Conservation (phyloP, 2,797 vertebrate genomes). For the Fistularia commersonii region DNA sequence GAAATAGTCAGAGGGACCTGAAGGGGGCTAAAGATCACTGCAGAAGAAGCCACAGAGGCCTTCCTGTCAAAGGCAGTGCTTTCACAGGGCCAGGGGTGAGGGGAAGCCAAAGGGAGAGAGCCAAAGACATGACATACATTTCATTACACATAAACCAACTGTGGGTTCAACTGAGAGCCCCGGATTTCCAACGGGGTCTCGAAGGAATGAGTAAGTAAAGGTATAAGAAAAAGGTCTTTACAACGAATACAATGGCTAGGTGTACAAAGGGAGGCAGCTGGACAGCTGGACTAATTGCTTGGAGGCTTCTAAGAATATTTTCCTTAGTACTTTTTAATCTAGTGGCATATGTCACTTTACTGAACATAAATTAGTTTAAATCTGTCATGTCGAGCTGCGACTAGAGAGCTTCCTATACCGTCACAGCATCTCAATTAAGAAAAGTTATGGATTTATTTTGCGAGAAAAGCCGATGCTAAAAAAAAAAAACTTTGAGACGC, state of each 20-base stretch:
- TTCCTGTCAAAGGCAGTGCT: constrained; percentile 70
- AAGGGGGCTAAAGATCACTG: constrained; percentile 72
- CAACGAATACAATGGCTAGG: constrained; percentile 68
- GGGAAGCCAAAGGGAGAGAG: constrained; percentile 60
- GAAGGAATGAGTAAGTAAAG: constrained; percentile 65
- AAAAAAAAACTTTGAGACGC: too few species aligned
- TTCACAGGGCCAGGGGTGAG: constrained; percentile 63
- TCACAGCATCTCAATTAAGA: too few species aligned
- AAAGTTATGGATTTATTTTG: too few species aligned
- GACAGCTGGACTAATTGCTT: constrained; percentile 70
- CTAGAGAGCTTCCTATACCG: constrained; percentile 8
- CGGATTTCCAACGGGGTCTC: constrained; percentile 68
- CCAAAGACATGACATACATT: constrained; percentile 74
- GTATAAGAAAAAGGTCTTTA: constrained; percentile 65
- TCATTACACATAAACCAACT: constrained; percentile 75
- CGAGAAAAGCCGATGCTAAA: too few species aligned
- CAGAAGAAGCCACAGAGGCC: constrained; percentile 69
- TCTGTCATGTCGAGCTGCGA: constrained; percentile 28
- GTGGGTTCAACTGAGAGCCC: constrained; percentile 69
- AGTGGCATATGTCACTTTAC: constrained; percentile 24
- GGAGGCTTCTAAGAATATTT: constrained; percentile 64
- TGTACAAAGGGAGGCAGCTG: constrained; percentile 66
- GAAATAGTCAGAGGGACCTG: constrained; percentile 69
- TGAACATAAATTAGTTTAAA: constrained; percentile 26
- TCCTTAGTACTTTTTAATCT: constrained; percentile 60